Evolutionary conservation across 2,888 invertebrate species (phyloP), one percentile per base, ranked within the genome.

Genomic region (Cryptocheilus praepositus): DNA sequence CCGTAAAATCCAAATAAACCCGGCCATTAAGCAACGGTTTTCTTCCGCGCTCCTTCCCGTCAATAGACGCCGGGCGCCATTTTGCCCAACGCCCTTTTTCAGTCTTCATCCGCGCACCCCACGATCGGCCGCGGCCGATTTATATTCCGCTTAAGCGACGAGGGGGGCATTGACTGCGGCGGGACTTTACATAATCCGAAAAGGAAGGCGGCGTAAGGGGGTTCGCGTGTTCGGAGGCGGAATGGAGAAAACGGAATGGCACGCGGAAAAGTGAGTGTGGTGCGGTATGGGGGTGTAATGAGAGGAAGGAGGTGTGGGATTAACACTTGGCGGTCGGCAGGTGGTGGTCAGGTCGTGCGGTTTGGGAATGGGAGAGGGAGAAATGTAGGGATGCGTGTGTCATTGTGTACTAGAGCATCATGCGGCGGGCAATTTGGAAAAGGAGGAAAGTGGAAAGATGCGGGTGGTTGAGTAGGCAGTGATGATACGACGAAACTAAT

Each of bases 1-100:
- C 53, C 61, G 63, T 61, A 65, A 73, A 73, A 65, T 67, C 63
- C 36, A 67, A 73, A 67, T 69, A 67, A 68, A 69, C 49, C 18
- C 36, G 8, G 19, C 62, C 66, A 64, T 73, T 72, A 65, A 64
- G 57, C 63, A 53, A 44, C 22, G 46, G 5, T 60, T 70, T 51
- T 44, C 61, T 52, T 63, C 25, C n/a, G 25, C 46, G 51, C 62
- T 46, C 44, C 45, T 46, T 52, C 57, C 60, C 59, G 64, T 66
- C 62, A 67, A 67, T 68, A 65, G 61, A 49, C 19, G 25, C 60
- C 56, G 70, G 61, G 70, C 64, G 66, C 65, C 72, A 73, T 71
- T 64, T 62, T 7, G 15, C 8, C 7, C 8, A 43, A 15, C 7
- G 36, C 52, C 11, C 28, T 18, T 18, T 45, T 16, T 15, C 28